Evolutionary conservation across 2,888 invertebrate species (phyloP).

Genomic region (Elegia similella): DNA sequence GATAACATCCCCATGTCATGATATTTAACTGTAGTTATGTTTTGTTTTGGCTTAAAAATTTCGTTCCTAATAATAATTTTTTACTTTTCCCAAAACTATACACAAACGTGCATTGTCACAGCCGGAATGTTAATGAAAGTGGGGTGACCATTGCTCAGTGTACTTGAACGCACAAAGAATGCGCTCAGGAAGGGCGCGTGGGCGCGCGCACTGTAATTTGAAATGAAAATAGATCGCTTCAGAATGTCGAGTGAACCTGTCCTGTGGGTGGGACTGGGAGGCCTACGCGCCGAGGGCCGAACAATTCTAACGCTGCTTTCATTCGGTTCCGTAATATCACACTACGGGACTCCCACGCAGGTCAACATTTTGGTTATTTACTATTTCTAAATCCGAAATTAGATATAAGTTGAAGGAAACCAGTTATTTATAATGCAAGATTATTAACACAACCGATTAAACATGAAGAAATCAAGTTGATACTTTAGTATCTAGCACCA

Average conservation of each 20-base stretch:
- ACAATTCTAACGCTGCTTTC: slow-evolving; percentile 49
- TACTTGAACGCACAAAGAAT: slow-evolving; percentile 60
- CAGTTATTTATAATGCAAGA: too few relatives aligned
- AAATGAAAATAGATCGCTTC: slow-evolving; percentile 74
- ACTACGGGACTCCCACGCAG: slow-evolving; percentile 49
- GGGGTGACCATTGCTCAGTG: slow-evolving; percentile 45
- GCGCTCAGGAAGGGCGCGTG: slow-evolving; percentile 57
- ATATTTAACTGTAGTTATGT: too few relatives aligned
- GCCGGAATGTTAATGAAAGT: slow-evolving; percentile 40
- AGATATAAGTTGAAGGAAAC: too few relatives aligned
- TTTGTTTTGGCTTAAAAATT: too few relatives aligned
- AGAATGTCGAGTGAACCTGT: slow-evolving; percentile 64
- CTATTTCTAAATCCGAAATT: slow-evolving; percentile 20
- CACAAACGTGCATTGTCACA: slow-evolving; percentile 17
- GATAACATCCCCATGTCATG: too few relatives aligned
- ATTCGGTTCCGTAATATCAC: slow-evolving; percentile 44
- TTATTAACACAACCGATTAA: slow-evolving; percentile 4
- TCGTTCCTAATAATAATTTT: too few relatives aligned
- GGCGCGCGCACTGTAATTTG: slow-evolving; percentile 64
- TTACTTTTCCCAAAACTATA: neutral
- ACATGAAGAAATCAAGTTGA: slow-evolving; percentile 22
- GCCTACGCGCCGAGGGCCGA: slow-evolving; percentile 52
- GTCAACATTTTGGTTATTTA: slow-evolving; percentile 41
- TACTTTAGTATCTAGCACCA: slow-evolving; percentile 21
- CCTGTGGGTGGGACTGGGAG: slow-evolving; percentile 61